Percentiles rank a stretch among this genome's conserved stretches.
Conservation (phyloP, 35 echinoderm and acorn worm genomes). For the Ophioderma brevispina region DNA sequence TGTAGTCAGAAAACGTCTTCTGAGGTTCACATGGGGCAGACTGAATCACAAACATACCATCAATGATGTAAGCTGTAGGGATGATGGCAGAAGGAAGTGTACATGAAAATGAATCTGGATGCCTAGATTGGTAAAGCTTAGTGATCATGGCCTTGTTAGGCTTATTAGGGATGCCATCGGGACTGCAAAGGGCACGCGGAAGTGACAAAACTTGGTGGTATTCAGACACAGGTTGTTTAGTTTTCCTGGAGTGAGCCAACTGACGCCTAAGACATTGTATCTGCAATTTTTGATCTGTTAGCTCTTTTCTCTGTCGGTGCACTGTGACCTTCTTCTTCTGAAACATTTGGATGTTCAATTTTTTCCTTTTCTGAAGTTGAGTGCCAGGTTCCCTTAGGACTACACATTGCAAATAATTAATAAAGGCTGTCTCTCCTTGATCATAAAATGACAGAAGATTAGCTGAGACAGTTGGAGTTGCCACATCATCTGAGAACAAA, state of each 20-base stretch:
- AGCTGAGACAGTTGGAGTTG: neutral
- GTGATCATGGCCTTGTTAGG: neutral
- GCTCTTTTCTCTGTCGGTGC: neutral
- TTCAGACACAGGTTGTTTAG: neutral
- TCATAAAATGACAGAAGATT: neutral
- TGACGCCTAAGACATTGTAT: slow-evolving; percentile 37
- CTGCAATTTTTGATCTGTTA: slow-evolving; percentile 1
- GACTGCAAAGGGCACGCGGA: neutral
- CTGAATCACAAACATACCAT: neutral
- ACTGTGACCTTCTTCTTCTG: neutral
- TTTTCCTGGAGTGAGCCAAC: slow-evolving; percentile 30
- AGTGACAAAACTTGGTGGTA: slow-evolving; percentile 39
- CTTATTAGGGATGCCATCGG: neutral
- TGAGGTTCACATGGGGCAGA: neutral
- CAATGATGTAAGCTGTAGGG: neutral
- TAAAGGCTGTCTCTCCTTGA: neutral
- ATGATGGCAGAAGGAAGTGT: neutral
- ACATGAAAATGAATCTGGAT: neutral
- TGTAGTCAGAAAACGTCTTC: neutral
- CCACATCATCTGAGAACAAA: neutral
- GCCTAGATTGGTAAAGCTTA: neutral
- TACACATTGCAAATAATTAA: neutral
- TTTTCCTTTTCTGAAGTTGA: neutral
- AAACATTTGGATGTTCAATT: neutral
- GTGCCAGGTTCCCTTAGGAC: neutral